Conservation (phyloP, 2,113 vertebrate species). For the Gymnogyps californianus region DNA sequence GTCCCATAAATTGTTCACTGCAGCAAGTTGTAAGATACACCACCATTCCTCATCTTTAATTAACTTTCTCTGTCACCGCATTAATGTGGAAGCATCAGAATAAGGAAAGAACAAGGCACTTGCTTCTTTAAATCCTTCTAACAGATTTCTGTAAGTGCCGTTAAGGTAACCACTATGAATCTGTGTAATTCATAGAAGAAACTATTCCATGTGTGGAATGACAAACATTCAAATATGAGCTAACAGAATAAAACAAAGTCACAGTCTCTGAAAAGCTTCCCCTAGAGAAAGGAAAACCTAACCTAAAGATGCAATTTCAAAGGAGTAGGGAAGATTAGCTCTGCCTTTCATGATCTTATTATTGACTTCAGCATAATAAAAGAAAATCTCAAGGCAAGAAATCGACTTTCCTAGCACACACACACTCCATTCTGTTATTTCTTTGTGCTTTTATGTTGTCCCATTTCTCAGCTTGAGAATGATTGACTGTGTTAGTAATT, state of each 20-base stretch:
- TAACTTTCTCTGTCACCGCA: not conserved
- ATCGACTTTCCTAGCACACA: not conserved
- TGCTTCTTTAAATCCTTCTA: not conserved
- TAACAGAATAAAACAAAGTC: not conserved
- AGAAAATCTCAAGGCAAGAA: not conserved
- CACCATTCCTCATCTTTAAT: not conserved
- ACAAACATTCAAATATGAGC: not conserved
- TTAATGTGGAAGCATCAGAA: not conserved
- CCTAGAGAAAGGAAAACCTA: not conserved
- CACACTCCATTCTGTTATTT: not conserved
- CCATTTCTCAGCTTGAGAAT: not conserved
- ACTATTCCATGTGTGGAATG: not conserved
- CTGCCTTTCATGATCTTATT: slow-evolving; percentile 1
- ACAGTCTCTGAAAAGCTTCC: not conserved
- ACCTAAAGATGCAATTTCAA: slow-evolving; percentile 5
- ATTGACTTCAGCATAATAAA: not conserved
- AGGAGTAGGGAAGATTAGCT: not conserved
- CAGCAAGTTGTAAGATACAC: not conserved
- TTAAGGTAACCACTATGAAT: not conserved
- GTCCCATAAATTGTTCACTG: not conserved
- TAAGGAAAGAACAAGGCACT: not conserved
- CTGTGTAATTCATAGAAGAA: not conserved
- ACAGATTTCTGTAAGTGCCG: not conserved
- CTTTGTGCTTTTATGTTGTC: slow-evolving; percentile 4
- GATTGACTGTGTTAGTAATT: not conserved